A percentile compares a stretch with the other conserved stretches of the same genome.
Evolutionary conservation across 2,888 invertebrate species (phyloP).

Genomic region (Hypena proboscidalis): DNA sequence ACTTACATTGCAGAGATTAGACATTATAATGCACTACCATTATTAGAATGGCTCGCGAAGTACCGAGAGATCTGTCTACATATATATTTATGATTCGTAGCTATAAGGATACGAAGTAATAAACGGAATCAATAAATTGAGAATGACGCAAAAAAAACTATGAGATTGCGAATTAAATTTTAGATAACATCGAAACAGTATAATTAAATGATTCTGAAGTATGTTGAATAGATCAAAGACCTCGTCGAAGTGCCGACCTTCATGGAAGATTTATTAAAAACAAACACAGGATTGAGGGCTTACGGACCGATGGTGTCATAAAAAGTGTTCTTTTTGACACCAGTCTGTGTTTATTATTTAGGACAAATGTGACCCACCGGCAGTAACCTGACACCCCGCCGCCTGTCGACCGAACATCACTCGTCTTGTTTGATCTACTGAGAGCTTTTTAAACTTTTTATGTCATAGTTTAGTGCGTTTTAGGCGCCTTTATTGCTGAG

Average conservation of each 20-base stretch:
- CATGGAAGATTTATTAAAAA: slow-evolving; percentile 77
- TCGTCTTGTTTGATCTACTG: slow-evolving; percentile 84
- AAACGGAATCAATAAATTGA: slow-evolving; percentile 53
- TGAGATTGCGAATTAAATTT: no score
- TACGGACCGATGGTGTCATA: slow-evolving; percentile 80
- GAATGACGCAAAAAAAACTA: no score
- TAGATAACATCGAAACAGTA: slow-evolving; percentile 24
- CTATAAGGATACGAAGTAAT: slow-evolving; percentile 44
- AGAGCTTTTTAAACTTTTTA: slow-evolving; percentile 85
- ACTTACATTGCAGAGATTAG: slow-evolving; percentile 29
- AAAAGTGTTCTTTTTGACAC: slow-evolving; percentile 83
- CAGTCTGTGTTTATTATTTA: slow-evolving; percentile 83
- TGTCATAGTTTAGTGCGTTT: slow-evolving; percentile 80
- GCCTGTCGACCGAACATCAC: slow-evolving; percentile 75
- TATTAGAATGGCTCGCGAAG: slow-evolving; percentile 31
- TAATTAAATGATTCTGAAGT: no score
- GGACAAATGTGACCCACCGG: slow-evolving; percentile 80
- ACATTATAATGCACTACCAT: slow-evolving; percentile 33
- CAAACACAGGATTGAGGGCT: slow-evolving; percentile 69
- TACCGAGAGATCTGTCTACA: slow-evolving; percentile 31
- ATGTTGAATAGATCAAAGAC: slow-evolving; percentile 62
- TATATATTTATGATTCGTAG: slow-evolving; percentile 37
- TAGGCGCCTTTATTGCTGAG: slow-evolving; percentile 80
- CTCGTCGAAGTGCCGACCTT: slow-evolving; percentile 56
- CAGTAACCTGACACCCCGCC: slow-evolving; percentile 74